Evolutionary conservation across 92 coral and sea anemone species (phyloP).

Genomic region (Zoanthus sociatus): DNA sequence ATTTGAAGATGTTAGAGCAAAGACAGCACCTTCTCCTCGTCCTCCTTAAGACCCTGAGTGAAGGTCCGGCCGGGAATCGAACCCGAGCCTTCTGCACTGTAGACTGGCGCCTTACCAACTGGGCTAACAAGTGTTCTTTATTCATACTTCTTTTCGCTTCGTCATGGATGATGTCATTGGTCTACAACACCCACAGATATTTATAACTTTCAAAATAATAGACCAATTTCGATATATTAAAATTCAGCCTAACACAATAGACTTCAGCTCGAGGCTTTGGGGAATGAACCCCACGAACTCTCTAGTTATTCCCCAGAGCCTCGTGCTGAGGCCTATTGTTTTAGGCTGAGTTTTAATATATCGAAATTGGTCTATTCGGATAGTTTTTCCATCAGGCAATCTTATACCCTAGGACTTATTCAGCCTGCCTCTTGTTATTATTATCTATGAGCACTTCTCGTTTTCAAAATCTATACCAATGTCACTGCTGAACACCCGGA

Average conservation of each 20-base stretch:
- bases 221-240: too few relatives aligned
- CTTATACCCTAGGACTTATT: conserved; percentile 13
- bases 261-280: too few relatives aligned
- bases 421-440: conserved; percentile 1
- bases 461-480: not conserved
- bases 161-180: conserved; percentile 9
- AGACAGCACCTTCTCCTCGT: conserved; percentile 6
- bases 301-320: too few relatives aligned
- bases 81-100: too few relatives aligned
- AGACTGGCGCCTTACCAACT: too few relatives aligned
- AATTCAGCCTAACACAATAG: too few relatives aligned
- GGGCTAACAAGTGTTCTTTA: too few relatives aligned
- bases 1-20: too few relatives aligned
- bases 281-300: too few relatives aligned
- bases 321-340: not conserved
- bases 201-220: too few relatives aligned
- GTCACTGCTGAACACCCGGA: too few relatives aligned
- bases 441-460: not conserved
- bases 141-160: not conserved
- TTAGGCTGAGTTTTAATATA: not conserved
- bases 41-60: not conserved
- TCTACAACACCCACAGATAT: conserved; percentile 39
- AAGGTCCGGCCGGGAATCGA: too few relatives aligned
- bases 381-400: conserved; percentile 42
- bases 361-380: not conserved